Evolutionary conservation across 2,113 vertebrate species (phyloP), one percentile per base, ranked within the genome.

Genomic region (Serinus canaria): DNA sequence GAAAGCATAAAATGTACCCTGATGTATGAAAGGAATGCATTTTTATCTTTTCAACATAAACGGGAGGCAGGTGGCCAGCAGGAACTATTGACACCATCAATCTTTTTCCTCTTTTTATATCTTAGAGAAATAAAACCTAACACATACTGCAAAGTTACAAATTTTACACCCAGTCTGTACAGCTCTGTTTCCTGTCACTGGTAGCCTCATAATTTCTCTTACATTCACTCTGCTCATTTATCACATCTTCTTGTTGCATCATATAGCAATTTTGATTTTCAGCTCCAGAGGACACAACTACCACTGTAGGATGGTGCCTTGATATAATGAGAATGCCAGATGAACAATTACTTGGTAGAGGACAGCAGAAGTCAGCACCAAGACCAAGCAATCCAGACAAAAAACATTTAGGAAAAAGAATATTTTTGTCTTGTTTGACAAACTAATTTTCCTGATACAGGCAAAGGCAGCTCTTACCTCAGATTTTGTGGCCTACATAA

Each of bases 251-350:
- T 70, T 90, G 52, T 77, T 92, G 46, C 39, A 60, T 92, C 69
- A 39, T 78, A 31, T 37, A 77, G 76, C 92, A 83, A 83, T 89
- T 85, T 76, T 90, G 67, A 92, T 90, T 91, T 95, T 92, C 68
- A 74, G 23, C 47, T 88, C 49, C 68, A 89, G 68, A 86, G 68
- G 35, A 82, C 67, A 60, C 28, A 64, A 39, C 13, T 73, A 41
- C 37, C 20, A 1, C 46, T 92, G 39, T 52, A 87, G 46, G 58
- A 84, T 53, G 33, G 35, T 50, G 31, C 35, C 39, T 89, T 67
- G 46, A 37, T 78, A 19, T 72, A 80, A 84, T 37, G 64, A 92
- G 47, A 92, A 87, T 47, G 22, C 58, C 75, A 89, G 74, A 64
- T 79, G 46, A 79, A 68, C 44, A 60, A 37, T 56, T 73, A 62